Conservation (phyloP, 2,797 vertebrate species). For the Carduelis carduelis region DNA sequence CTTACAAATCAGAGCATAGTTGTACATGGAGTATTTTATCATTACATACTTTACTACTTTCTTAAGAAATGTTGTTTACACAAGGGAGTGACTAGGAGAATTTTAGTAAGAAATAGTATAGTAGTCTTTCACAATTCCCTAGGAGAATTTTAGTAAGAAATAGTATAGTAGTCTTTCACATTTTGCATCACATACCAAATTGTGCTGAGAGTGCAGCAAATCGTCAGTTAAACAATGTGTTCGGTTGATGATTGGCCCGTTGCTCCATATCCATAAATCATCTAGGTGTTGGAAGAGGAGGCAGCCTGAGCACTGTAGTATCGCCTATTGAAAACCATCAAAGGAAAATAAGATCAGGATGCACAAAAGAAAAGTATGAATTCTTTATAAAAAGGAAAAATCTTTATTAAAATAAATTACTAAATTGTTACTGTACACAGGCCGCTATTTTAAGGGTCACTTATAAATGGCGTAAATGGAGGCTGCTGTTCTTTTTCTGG, state of each 20-base stretch:
- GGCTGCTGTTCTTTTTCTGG: background rate
- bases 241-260: background rate
- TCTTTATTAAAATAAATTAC: background rate
- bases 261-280: background rate
- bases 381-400: background rate
- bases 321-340: background rate
- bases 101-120: background rate
- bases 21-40: background rate
- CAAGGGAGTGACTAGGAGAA: background rate
- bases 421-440: background rate
- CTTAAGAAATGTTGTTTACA: background rate
- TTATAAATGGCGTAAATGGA: background rate
- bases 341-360: background rate
- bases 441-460: background rate
- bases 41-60: background rate
- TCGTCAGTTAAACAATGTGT: background rate
- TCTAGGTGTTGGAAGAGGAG: background rate
- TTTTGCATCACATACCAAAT: background rate
- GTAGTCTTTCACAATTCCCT: background rate
- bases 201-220: background rate
- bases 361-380: background rate
- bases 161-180: background rate
- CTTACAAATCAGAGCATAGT: background rate
- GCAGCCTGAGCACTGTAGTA: background rate
- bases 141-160: background rate